Evolutionary conservation across 1,140 invertebrate species (phyloP).

Genomic region (Argopecten irradians): DNA sequence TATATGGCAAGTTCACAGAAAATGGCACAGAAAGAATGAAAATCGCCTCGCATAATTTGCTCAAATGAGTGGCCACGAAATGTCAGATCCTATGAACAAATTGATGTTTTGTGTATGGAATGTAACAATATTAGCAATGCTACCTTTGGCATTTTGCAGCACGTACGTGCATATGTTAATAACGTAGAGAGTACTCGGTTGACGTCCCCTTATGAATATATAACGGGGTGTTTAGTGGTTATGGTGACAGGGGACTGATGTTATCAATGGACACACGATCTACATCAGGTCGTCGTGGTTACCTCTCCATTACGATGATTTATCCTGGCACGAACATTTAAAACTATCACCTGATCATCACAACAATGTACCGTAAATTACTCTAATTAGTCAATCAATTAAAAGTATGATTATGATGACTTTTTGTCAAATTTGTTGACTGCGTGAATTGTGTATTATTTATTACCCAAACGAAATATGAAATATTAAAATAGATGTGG

Average conservation of each 20-base stretch:
- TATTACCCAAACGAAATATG: background rate
- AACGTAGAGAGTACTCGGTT: background rate
- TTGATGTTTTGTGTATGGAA: conserved; percentile 17
- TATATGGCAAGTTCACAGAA: conserved; percentile 9
- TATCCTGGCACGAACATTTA: background rate
- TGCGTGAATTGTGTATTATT: background rate
- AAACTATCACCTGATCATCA: background rate
- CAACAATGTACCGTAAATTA: background rate
- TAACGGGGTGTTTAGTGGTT: background rate
- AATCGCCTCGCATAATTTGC: conserved; percentile 8
- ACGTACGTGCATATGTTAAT: conserved; percentile 8
- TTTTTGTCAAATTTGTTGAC: background rate
- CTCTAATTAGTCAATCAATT: background rate
- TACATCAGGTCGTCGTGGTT: background rate
- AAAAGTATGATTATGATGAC: background rate
- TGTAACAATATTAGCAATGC: background rate
- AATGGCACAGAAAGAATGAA: conserved; percentile 1
- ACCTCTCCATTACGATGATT: background rate
- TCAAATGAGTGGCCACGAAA: background rate
- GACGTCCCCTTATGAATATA: conserved; percentile 14
- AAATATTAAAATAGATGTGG: background rate
- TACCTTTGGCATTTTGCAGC: background rate
- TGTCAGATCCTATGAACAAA: background rate
- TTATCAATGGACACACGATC: background rate
- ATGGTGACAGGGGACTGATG: background rate